These are phyloP conservation scores for Hipparchia semele DNA, from an alignment of 2,888 invertebrate species.

Conservation along the genomic window DNA sequence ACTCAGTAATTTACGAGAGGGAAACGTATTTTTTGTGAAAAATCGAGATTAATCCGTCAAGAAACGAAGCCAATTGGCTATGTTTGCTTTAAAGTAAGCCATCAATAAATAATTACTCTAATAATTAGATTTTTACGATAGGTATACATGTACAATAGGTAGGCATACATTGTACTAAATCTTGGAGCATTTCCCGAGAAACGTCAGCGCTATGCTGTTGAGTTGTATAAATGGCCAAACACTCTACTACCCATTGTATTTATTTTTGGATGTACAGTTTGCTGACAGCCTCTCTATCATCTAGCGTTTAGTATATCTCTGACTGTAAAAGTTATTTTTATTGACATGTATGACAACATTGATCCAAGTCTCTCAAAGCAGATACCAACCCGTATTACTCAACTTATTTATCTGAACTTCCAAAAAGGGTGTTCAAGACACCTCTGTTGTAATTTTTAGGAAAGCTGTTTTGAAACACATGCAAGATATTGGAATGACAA, in stretches of 20 bases:
- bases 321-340: constrained; percentile 8
- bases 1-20: not conserved
- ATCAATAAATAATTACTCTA: too few relatives aligned
- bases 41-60: not conserved
- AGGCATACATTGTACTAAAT: too few relatives aligned
- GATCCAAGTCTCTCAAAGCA: not conserved
- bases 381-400: not conserved
- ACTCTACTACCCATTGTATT: too few relatives aligned
- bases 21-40: not conserved
- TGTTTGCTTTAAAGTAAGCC: not conserved
- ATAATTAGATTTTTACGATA: too few relatives aligned
- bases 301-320: not conserved
- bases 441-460: not conserved
- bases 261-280: too few relatives aligned
- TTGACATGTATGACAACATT: constrained; percentile 16
- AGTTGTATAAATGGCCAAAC: too few relatives aligned
- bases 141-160: too few relatives aligned
- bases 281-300: not conserved
- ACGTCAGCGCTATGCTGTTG: too few relatives aligned
- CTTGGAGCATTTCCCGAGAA: too few relatives aligned
- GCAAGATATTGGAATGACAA: not conserved
- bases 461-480: constrained; percentile 2
- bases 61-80: not conserved
- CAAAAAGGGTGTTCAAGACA: constrained; percentile 5
- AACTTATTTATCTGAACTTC: not conserved